Percentiles rank a stretch among this genome's conserved stretches.
Conservation (phyloP, 2,888 invertebrate genomes). For the Oegoconia quadripuncta region DNA sequence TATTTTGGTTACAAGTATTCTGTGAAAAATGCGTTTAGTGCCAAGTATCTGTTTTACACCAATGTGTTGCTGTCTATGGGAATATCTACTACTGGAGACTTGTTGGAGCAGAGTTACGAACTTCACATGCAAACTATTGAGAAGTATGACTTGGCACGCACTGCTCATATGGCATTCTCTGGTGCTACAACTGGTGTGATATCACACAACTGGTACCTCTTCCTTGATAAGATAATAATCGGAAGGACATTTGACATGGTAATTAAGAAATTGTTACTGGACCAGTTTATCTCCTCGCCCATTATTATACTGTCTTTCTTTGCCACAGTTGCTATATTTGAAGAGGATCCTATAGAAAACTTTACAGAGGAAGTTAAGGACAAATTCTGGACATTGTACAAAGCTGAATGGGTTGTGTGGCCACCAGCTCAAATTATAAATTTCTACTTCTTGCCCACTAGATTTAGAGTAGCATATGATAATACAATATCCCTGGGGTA, state of each 20-base stretch:
- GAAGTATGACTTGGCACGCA: conserved; percentile 80
- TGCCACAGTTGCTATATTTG: conserved; percentile 85
- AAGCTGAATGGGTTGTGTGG: conserved; percentile 95
- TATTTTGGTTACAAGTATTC: conserved; percentile 41
- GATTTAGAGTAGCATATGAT: conserved; percentile 91
- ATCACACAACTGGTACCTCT: conserved; percentile 92
- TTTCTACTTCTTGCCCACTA: conserved; percentile 91
- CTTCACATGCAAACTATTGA: conserved; percentile 75
- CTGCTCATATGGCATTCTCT: conserved; percentile 86
- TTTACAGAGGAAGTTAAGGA: conserved; percentile 83
- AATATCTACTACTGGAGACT: conserved; percentile 88
- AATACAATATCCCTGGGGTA: conserved; percentile 91
- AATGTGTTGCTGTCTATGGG: conserved; percentile 88
- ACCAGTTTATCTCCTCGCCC: conserved; percentile 92
- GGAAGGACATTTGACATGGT: conserved; percentile 83
- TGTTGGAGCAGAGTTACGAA: conserved; percentile 90
- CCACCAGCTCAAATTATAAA: conserved; percentile 96
- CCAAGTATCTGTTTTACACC: conserved; percentile 86
- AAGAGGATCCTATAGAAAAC: conserved; percentile 79
- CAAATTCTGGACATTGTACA: conserved; percentile 88
- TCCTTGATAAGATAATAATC: conserved; percentile 85
- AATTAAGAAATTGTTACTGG: conserved; percentile 87
- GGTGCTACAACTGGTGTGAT: conserved; percentile 88
- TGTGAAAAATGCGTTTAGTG: conserved; percentile 69
- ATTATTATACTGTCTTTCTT: conserved; percentile 88